Percentiles rank a stretch among this genome's conserved stretches.
Evolutionary conservation across 1,140 invertebrate species (phyloP).

Genomic region (Saxidomus purpurata): DNA sequence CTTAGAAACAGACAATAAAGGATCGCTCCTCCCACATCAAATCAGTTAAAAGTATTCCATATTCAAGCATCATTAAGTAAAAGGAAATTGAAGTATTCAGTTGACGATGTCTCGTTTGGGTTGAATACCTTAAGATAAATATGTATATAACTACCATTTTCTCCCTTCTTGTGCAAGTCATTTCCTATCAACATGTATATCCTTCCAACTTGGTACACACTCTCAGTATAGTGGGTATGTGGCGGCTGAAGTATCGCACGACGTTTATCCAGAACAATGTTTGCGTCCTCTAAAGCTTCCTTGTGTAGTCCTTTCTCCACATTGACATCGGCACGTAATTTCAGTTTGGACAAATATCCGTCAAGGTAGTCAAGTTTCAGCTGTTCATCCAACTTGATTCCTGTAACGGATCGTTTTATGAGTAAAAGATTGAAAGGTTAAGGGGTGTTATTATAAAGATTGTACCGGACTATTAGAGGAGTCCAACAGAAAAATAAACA

Average conservation of each 20-base stretch:
- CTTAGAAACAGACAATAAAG: too few relatives aligned
- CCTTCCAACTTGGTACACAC: conserved; percentile 52
- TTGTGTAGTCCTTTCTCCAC: conserved; percentile 35
- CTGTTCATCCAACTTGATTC: conserved; percentile 32
- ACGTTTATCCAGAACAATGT: conserved; percentile 20
- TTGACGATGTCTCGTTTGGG: too few relatives aligned
- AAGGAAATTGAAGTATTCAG: too few relatives aligned
- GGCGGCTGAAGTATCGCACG: conserved; percentile 56
- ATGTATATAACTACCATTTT: neutral
- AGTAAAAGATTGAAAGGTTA: too few relatives aligned
- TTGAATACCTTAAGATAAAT: too few relatives aligned
- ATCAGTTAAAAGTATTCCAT: too few relatives aligned
- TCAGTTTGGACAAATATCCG: conserved; percentile 16
- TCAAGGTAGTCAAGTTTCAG: conserved; percentile 40
- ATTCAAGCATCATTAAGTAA: too few relatives aligned
- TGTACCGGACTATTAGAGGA: too few relatives aligned
- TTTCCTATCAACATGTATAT: conserved; percentile 56
- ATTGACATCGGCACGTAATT: conserved; percentile 51
- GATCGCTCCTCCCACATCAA: too few relatives aligned
- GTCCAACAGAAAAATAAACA: too few relatives aligned
- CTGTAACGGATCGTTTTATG: neutral
- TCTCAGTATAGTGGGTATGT: conserved; percentile 48
- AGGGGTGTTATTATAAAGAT: too few relatives aligned
- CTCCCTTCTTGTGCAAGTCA: conserved; percentile 2
- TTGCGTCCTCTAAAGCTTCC: conserved; percentile 39